Percentiles rank a stretch among this genome's conserved stretches.
Evolutionary conservation across 2,113 vertebrate genomes (phyloP).

Genomic region (human): GRCh38 chr1:33921001-33921500

Average conservation of each 20-base stretch:
- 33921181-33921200: neutral
- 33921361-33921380: neutral
- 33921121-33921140: neutral
- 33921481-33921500: neutral
- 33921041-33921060: neutral
- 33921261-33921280: neutral
- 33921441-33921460: neutral
- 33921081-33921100: neutral
- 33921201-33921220: neutral
- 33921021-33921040: neutral
- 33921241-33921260: neutral
- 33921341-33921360: constrained; percentile 1
- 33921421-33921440: neutral
- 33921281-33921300: neutral
- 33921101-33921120: neutral
- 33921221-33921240: neutral
- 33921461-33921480: neutral
- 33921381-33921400: neutral
- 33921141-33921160: neutral
- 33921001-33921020: neutral
- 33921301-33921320: neutral
- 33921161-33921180: neutral
- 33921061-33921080: neutral
- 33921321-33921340: constrained; percentile 38
- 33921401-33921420: neutral